Conservation (phyloP, 2,113 vertebrate species). For the Gasterosteus aculeatus region DNA sequence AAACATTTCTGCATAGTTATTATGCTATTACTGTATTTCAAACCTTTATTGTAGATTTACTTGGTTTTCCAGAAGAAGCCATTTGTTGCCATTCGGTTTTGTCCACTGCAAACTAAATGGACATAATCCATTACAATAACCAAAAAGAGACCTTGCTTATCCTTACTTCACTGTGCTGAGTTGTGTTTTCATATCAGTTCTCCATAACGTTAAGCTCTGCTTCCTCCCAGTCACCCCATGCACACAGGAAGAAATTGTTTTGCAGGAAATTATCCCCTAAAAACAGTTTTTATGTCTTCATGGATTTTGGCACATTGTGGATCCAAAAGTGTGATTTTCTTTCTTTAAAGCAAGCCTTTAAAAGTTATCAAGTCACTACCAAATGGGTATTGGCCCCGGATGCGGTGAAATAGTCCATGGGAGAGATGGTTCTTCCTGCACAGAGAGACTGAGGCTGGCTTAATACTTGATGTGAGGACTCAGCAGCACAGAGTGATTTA, state of each 20-base stretch:
- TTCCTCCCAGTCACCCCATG: slow-evolving; percentile 38
- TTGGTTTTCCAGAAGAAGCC: neutral
- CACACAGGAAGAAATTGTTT: slow-evolving; percentile 35
- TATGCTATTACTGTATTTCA: slow-evolving; percentile 6
- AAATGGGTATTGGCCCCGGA: slow-evolving; percentile 4
- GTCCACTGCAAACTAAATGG: neutral
- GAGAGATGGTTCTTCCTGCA: neutral
- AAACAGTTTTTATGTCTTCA: slow-evolving; percentile 17
- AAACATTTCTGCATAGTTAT: neutral
- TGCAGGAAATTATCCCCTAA: slow-evolving; percentile 28
- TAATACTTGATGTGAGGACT: neutral
- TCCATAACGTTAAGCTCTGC: slow-evolving; percentile 24
- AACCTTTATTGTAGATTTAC: neutral
- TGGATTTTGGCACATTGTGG: slow-evolving; percentile 6
- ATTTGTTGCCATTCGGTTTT: neutral
- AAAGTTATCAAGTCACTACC: slow-evolving; percentile 34
- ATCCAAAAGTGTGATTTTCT: slow-evolving; percentile 15
- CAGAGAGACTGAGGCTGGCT: slow-evolving; percentile 1
- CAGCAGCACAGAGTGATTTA: neutral
- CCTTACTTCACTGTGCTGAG: slow-evolving; percentile 20
- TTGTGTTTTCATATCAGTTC: slow-evolving; percentile 50
- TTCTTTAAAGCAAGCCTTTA: slow-evolving; percentile 18
- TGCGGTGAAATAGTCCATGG: slow-evolving; percentile 15
- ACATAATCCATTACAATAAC: slow-evolving; percentile 20
- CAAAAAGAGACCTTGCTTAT: slow-evolving; percentile 15